Evolutionary conservation across 2,888 invertebrate species (phyloP).

Genomic region (Sesamia inferens): DNA sequence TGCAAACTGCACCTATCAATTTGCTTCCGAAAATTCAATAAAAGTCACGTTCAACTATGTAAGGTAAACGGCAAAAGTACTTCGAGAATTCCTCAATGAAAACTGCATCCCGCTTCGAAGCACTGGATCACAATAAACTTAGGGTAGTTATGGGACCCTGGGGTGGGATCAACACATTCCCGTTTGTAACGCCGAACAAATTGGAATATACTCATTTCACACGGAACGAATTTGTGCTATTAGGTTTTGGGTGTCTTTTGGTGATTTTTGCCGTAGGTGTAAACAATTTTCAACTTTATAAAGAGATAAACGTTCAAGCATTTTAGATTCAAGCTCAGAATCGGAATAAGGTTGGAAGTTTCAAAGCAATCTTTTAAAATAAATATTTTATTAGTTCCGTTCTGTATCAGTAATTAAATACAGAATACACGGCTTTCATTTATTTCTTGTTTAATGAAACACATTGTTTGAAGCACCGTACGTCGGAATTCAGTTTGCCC

Average conservation of each 20-base stretch:
- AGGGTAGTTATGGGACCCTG: conserved; percentile 56
- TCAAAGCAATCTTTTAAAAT: conserved; percentile 11
- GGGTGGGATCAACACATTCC: conserved; percentile 58
- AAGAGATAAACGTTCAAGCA: background rate
- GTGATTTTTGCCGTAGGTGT: background rate
- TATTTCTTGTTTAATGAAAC: conserved; percentile 51
- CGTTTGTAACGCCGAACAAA: conserved; percentile 60
- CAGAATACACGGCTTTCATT: conserved; percentile 25
- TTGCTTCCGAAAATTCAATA: conserved; percentile 43
- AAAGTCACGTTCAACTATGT: conserved; percentile 17
- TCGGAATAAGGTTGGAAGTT: conserved; percentile 13
- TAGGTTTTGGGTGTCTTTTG: conserved; percentile 32
- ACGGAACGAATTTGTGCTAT: conserved; percentile 50
- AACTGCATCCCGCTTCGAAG: conserved; percentile 47
- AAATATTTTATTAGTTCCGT: conserved; percentile 15
- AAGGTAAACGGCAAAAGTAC: conserved; percentile 40
- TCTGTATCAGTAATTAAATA: conserved; percentile 46
- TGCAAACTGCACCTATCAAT: background rate
- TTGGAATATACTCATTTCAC: conserved; percentile 60
- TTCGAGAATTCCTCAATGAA: conserved; percentile 53
- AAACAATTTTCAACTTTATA: conserved; percentile 30
- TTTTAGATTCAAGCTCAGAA: background rate
- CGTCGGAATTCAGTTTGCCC: conserved; percentile 30
- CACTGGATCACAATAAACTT: conserved; percentile 66
- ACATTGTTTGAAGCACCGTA: conserved; percentile 45